phyloP scores from a whole-genome alignment of 2,888 invertebrate species.

The Trimorus sp. region DNA sequence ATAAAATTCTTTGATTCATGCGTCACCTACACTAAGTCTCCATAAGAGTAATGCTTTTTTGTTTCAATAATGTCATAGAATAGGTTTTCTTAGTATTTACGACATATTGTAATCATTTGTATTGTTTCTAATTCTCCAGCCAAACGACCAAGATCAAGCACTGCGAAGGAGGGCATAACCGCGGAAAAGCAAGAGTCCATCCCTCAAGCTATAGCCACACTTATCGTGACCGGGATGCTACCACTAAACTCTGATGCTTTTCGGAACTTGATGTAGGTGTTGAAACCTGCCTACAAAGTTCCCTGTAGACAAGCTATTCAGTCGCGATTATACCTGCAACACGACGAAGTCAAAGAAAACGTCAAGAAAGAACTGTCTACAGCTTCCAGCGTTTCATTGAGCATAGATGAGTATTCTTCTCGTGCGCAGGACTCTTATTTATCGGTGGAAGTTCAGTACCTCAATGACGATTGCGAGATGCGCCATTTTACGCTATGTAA shows the following conservation, averaged over 20 bases:
- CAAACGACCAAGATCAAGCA: conserved; percentile 4
- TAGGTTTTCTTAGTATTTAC: neutral
- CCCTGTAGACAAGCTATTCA: conserved; percentile 18
- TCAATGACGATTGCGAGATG: conserved; percentile 10
- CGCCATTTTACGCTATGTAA: conserved; percentile 28
- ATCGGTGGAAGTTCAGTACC: conserved; percentile 25
- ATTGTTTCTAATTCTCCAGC: neutral
- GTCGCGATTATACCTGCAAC: conserved; percentile 9
- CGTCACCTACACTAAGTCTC: too few species aligned
- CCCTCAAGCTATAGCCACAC: neutral
- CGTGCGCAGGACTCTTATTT: conserved; percentile 15
- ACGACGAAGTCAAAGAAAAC: conserved; percentile 19
- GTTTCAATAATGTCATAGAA: neutral
- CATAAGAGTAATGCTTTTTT: too few species aligned
- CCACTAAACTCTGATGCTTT: conserved; percentile 15
- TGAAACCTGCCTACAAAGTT: conserved; percentile 20
- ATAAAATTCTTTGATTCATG: too few species aligned
- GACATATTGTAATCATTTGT: neutral
- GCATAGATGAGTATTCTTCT: conserved; percentile 5
- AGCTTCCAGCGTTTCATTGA: conserved; percentile 14
- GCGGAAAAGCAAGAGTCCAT: conserved; percentile 18
- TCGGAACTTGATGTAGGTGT: conserved; percentile 3
- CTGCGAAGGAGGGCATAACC: neutral
- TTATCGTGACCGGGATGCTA: conserved; percentile 7
- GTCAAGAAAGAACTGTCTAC: neutral